Evolutionary conservation across 2,888 invertebrate genomes (phyloP), one percentile per base, ranked within the genome.

Genomic region (Laspeyria flexula): DNA sequence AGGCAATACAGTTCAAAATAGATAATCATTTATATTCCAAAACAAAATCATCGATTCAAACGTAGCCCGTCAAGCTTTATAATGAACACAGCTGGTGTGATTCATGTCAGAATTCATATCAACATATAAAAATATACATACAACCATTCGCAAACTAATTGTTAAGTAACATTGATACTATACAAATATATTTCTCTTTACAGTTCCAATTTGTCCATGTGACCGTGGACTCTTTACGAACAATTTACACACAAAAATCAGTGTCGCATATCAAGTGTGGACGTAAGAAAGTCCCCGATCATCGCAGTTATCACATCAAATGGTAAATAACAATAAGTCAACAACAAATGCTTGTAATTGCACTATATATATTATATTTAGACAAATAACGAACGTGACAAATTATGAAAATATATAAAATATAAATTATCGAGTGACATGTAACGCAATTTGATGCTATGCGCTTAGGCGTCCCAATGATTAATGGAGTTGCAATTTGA

Each of bases 11-110:
- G 30, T 30, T 4, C 2, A 15, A 6, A 13, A 7, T 30, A n/a
- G 30, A 11, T 33, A 4, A 3, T n/a, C n/a, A n/a, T n/a, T n/a
- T n/a, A n/a, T 10, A 18, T 18, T 7, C 3, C 43, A 43, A 43
- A 34, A 21, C 18, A 12, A 39, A 21, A 27, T 29, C 21, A 5
- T 23, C 15, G 34, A 6, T 50, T 11, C 3, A 3, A 23, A n/a
- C 23, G 10, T 16, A 0, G 25, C 43, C 11, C 9, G 18, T 43
- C 16, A 41, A 62, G 49, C 47, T 65, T 55, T 60, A 65, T 58
- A 43, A 74, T 84, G 89, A 90, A 89, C 90, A 90, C 90, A 88
- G 84, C 86, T 88, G 89, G 87, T 81, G 87, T 85, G 81, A 79
- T 85, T 79, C 82, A 81, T 71, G 65, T 69, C 65, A 57, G 66